Percentiles rank a stretch among this genome's conserved stretches.
Conservation (phyloP, 2,888 invertebrate genomes). For the Phlogophora meticulosa region DNA sequence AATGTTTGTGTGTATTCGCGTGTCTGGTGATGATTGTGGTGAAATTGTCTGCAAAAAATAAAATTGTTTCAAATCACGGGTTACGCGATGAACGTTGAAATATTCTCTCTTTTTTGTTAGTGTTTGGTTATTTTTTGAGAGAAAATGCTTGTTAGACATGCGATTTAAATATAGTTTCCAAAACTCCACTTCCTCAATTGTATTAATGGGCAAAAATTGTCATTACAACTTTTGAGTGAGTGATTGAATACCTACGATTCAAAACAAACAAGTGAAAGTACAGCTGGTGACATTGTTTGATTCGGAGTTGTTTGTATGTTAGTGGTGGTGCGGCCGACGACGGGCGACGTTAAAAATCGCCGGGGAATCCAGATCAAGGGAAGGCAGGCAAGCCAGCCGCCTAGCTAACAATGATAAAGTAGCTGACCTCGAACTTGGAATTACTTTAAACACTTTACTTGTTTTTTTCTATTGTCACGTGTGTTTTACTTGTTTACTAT, state of each 20-base stretch:
- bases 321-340: slow-evolving; percentile 22
- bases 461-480: slow-evolving; percentile 48
- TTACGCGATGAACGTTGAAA: slow-evolving; percentile 80
- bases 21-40: slow-evolving; percentile 81
- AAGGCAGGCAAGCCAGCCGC: slow-evolving; percentile 64
- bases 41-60: slow-evolving; percentile 84
- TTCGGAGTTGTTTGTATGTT: slow-evolving; percentile 51
- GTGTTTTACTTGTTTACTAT: slow-evolving; percentile 25
- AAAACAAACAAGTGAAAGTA: slow-evolving; percentile 67
- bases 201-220: slow-evolving; percentile 43
- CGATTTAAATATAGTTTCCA: slow-evolving; percentile 72
- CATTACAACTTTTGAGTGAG: slow-evolving; percentile 41
- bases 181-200: slow-evolving; percentile 57
- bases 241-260: slow-evolving; percentile 36
- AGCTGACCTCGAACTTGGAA: slow-evolving; percentile 73
- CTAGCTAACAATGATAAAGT: slow-evolving; percentile 71
- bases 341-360: slow-evolving; percentile 44
- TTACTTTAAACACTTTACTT: slow-evolving; percentile 55
- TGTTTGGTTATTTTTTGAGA: slow-evolving; percentile 74
- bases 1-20: slow-evolving; percentile 76
- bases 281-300: slow-evolving; percentile 39
- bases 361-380: slow-evolving; percentile 70
- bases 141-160: slow-evolving; percentile 80
- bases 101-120: slow-evolving; percentile 76
- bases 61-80: slow-evolving; percentile 85